Evolutionary conservation across 2,888 invertebrate species (phyloP), one percentile per base, ranked within the genome.

Genomic region (Chesias legatella): DNA sequence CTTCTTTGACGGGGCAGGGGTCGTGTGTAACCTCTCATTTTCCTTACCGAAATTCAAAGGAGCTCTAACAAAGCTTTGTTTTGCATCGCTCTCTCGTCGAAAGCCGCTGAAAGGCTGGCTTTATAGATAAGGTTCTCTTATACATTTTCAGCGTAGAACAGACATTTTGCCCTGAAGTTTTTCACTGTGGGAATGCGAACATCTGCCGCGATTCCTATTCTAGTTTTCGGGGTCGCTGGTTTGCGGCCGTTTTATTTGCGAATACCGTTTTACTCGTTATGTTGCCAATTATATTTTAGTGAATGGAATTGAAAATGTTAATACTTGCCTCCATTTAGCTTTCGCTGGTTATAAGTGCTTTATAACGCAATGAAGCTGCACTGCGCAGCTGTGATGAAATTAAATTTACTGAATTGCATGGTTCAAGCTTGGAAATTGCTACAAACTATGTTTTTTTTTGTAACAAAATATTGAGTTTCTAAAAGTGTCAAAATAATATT

Each of bases 11-110:
- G 71, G 70, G 60, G 63, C 58, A 64, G 58, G 64, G 71, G 67
- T 67, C 73, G 75, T 79, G 76, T 81, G 81, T 80, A 83, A 80
- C 83, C 84, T 79, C 80, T 83, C 82, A 84, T 86, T 85, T 85
- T 85, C 85, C 80, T 79, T 76, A 76, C 83, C 84, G 61, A 88
- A 88, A 84, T 85, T 85, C 84, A 88, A 86, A 88, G 85, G 78
- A 79, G 78, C 72, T 72, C 73, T 72, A 78, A 81, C 85, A 85
- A 86, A 83, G 85, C 85, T 83, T 86, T 86, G 83, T 85, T 86
- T 85, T 84, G 82, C 85, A 80, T 83, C 78, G 79, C 78, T 69
- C 75, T 77, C 76, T 75, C 67, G 60, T 61, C 74, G 69, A 74
- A 75, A 77, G 76, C 79, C 69, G 72, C 65, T 84, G 83, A 85